Percentiles rank a stretch among this genome's conserved stretches.
These are phyloP conservation scores for Dicrostonyx torquatus DNA, from an alignment of 2,797 vertebrate species.

Conservation along the genomic window DNA sequence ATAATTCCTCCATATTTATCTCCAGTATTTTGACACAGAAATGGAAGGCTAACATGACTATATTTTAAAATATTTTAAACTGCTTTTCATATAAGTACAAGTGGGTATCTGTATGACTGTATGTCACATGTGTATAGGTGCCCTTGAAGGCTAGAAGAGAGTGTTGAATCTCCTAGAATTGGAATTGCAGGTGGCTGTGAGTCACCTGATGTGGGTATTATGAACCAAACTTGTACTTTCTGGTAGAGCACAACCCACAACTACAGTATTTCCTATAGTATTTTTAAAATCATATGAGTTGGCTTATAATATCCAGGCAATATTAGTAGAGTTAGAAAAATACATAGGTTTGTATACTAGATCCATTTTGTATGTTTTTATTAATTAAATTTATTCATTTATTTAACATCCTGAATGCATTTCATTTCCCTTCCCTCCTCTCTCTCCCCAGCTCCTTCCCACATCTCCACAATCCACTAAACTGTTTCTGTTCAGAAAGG, in stretches of 20 bases:
- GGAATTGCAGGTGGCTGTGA: background rate
- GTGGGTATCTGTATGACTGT: background rate
- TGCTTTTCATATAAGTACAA: background rate
- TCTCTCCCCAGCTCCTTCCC: background rate
- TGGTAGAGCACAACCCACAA: background rate
- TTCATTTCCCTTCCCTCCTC: background rate
- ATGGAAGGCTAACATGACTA: background rate
- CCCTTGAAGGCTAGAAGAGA: background rate
- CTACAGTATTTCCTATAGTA: slow-evolving; percentile 11
- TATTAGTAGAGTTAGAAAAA: slow-evolving; percentile 43
- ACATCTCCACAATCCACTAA: background rate
- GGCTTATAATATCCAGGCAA: slow-evolving; percentile 2
- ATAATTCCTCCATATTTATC: background rate
- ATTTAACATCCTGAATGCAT: background rate
- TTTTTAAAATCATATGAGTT: slow-evolving; percentile 33
- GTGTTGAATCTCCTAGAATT: background rate
- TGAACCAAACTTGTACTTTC: background rate
- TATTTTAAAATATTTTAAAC: background rate
- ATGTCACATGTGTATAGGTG: background rate
- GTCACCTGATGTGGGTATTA: background rate
- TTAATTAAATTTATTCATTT: background rate
- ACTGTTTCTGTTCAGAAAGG: background rate
- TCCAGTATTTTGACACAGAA: background rate
- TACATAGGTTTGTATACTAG: background rate
- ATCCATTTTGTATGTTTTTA: slow-evolving; percentile 39